Evolutionary conservation across 2,888 invertebrate genomes (phyloP), one percentile per base, ranked within the genome.

Genomic region (Empis stercorea): DNA sequence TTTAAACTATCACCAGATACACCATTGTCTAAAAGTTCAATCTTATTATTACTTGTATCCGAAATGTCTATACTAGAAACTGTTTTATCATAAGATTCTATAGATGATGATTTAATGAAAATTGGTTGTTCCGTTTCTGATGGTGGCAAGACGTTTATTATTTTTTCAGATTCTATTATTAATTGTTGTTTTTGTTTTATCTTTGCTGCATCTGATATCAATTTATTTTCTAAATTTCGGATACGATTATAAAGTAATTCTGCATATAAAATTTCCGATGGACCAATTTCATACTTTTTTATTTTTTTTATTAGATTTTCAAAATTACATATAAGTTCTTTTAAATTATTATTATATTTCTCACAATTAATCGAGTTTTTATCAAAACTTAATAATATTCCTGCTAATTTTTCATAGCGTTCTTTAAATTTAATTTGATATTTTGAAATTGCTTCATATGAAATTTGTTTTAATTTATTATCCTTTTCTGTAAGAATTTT

Each of bases 241-340:
- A 71, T 61, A 27, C 68, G 67, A 51, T 62, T 55, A 48, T 72
- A 64, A 39, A 74, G 61, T 49, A 71, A 65, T 52, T 73, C 73
- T n/a, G 78, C 76, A 54, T 73, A 71, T 54, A 72, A 72, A 1
- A 76, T 70, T 58, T 78, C 79, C 10, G 75, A 73, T 54, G 55
- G 62, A 53, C 52, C 71, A 66, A 56, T 64, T 59, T 61, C 73
- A 65, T 61, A 74, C 66, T 53, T 67, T 60, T 54, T 59, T 0
- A 66, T 57, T 46, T 58, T 58, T 2, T 43, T 51, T 4, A 65
- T 59, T 1, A 66, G 49, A 41, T 61, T 59, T 17, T 67, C 64
- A 45, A 65, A 66, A 16, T 56, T 50, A 37, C 59, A 54, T 0
- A 59, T 59, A 6, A 65, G 51, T 5, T 60, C 59, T 10, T 72